Evolutionary conservation across 2,113 vertebrate genomes (phyloP).

Genomic region (Corythornis vintsioides): DNA sequence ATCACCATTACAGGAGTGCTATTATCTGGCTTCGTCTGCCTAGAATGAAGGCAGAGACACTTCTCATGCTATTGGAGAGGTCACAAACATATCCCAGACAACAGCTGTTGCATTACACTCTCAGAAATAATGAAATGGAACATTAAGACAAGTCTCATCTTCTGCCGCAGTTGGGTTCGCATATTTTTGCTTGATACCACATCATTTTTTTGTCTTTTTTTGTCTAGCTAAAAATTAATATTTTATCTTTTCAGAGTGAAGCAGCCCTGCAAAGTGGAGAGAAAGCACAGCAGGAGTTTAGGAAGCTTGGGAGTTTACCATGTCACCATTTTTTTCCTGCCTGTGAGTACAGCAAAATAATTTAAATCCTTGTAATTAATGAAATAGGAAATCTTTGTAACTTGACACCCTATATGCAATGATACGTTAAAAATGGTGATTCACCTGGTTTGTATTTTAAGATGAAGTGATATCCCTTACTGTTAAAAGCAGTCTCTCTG

Average conservation of each 20-base stretch:
- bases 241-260: neutral
- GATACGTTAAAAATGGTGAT: constrained; percentile 21
- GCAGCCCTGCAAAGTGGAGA: neutral
- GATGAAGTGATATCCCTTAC: neutral
- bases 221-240: neutral
- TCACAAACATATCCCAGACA: neutral
- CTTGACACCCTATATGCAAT: neutral
- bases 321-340: neutral
- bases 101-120: neutral
- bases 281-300: neutral
- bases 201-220: neutral
- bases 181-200: neutral
- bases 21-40: neutral
- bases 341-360: constrained; percentile 11
- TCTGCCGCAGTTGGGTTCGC: neutral
- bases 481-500: neutral
- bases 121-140: neutral
- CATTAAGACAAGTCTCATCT: neutral
- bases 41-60: neutral
- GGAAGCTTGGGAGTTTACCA: constrained; percentile 12
- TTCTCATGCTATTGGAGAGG: neutral
- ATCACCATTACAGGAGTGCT: too few species aligned
- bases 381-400: neutral
- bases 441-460: neutral
- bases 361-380: constrained; percentile 34